A percentile compares a stretch with the other conserved stretches of the same genome.
These are phyloP conservation scores for Sericinus montela DNA, from an alignment of 2,888 invertebrate species.

Conservation along the genomic window DNA sequence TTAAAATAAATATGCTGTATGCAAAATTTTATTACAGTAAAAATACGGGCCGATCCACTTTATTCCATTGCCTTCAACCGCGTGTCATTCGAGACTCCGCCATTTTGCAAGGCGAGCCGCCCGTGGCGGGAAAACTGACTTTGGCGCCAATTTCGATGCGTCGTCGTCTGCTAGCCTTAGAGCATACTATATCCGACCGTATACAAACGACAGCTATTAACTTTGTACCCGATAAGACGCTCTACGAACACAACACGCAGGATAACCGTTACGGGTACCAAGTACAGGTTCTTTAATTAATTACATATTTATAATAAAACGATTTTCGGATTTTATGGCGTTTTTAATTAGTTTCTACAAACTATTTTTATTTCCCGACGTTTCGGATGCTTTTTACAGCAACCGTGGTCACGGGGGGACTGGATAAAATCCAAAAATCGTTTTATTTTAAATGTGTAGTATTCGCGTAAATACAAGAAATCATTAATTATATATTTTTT, in stretches of 20 bases:
- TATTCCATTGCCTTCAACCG: constrained; percentile 40
- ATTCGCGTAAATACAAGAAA: too few relatives aligned
- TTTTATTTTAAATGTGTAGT: too few relatives aligned
- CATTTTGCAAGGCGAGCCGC: constrained; percentile 76
- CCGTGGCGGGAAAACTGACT: constrained; percentile 73
- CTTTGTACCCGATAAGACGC: not conserved
- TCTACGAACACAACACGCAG: constrained; percentile 9
- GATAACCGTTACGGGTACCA: constrained; percentile 42
- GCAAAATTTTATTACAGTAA: too few relatives aligned
- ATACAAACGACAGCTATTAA: constrained; percentile 30
- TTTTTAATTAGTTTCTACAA: too few relatives aligned
- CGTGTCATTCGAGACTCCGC: constrained; percentile 73
- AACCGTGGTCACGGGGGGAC: too few relatives aligned
- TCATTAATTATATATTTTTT: constrained; percentile 66
- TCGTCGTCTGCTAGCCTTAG: constrained; percentile 36
- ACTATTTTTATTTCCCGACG: too few relatives aligned
- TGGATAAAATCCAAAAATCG: too few relatives aligned
- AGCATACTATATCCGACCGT: constrained; percentile 35
- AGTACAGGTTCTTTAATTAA: constrained; percentile 71
- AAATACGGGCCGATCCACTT: constrained; percentile 41
- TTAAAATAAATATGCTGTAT: too few relatives aligned
- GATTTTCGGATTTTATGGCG: too few relatives aligned
- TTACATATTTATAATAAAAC: too few relatives aligned
- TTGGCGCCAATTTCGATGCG: constrained; percentile 74
- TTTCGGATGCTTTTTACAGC: too few relatives aligned